These are phyloP conservation scores for Neolamprologus fasciatus DNA, from an alignment of 2,113 vertebrate species.

Conservation along the genomic window DNA sequence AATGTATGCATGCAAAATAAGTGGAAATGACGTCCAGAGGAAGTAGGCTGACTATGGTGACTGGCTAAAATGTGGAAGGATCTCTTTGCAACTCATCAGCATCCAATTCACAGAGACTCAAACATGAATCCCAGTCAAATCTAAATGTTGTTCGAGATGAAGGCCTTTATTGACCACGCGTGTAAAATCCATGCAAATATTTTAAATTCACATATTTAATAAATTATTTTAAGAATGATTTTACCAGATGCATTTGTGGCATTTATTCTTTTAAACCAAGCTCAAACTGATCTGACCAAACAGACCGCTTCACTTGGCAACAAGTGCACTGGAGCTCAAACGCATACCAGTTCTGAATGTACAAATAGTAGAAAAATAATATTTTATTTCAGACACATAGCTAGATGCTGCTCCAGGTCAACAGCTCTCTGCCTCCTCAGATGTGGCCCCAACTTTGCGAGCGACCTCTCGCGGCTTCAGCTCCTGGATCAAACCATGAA, in stretches of 20 bases:
- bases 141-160: neutral
- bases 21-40: neutral
- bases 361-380: neutral
- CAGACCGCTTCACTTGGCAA: neutral
- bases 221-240: neutral
- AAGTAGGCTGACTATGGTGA: neutral
- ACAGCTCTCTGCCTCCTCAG: neutral
- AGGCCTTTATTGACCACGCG: fast-evolving
- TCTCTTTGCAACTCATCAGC: neutral
- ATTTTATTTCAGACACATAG: neutral
- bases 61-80: neutral
- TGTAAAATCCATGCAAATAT: neutral
- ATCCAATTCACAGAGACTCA: neutral
- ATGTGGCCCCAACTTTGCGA: neutral
- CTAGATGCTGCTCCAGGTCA: neutral
- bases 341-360: neutral
- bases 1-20: neutral
- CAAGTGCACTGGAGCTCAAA: neutral
- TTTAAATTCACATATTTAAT: neutral
- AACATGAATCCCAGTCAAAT: neutral
- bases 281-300: neutral
- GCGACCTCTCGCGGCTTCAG: neutral
- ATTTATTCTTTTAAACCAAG: neutral
- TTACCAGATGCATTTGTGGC: neutral
- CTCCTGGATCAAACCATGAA: neutral